Base-by-base conservation (phyloP, 2,113 vertebrate species). In the Prionailurus bengalensis region DNA sequence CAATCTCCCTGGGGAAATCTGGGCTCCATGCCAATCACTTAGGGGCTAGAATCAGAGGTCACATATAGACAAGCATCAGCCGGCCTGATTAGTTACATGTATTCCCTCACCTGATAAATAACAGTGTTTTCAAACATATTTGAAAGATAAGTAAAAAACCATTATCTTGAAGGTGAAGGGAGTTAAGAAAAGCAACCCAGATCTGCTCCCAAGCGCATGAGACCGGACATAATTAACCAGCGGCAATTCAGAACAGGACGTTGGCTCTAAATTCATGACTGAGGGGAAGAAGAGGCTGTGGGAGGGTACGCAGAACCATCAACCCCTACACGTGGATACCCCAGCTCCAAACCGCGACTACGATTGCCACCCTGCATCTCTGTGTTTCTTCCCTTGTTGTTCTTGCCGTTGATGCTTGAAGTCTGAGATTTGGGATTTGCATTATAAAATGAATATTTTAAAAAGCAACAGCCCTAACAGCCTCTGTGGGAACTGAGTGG, bases 111-210 rank as follows among this genome's bases (percentile, higher is more conserved):
- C 89, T 93, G 95, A 96, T 87, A 93, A 92, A 80, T 80, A 91
- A 83, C 84, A 53, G 39, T 68, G 89, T 88, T 92, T 95, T 97
- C 78, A 94, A 94, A 85, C 36, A 11, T 88, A 68, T 81, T 96
- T 90, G 92, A 95, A 96, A 94, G 89, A 84, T 95, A 92, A 97
- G 74, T 84, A 48, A 76, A 91, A 91, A 93, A 83, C 16, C 92
- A 91, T 96, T 92, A 73, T 96, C 96, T 97, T 89, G 42, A 98
- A 76, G 2, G 86, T 96, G 83, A 97, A 85, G 82, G 61, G 79
- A 97, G 84, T 83, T 85, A 94, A 94, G 82, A 45, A 94, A 94
- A 97, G 74, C 80, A 6, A 95, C 81, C 95, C 86, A 95, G 73
- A 63, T 89, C 79, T 80, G 23, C 74, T 97, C 93, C 97, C 91